Evolutionary conservation across 2,113 vertebrate genomes (phyloP).

Genomic region (Excalfactoria chinensis): DNA sequence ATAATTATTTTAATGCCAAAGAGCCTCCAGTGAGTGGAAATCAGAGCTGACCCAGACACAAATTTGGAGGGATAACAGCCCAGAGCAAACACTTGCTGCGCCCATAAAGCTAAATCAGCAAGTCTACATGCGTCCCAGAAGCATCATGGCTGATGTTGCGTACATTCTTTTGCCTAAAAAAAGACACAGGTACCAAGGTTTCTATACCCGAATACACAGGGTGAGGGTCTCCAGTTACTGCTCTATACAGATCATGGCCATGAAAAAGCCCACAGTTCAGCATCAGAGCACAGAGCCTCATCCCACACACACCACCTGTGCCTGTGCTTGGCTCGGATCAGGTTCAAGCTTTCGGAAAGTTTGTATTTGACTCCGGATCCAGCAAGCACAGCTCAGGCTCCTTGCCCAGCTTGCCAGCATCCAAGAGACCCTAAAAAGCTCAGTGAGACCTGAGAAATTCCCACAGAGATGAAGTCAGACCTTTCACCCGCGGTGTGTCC

Average conservation of each 20-base stretch:
- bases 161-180: background rate
- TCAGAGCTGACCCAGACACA: background rate
- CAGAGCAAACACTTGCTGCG: background rate
- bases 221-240: background rate
- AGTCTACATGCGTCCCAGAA: background rate
- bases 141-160: rapidly evolving
- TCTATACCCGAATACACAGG: background rate
- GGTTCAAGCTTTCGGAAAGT: background rate
- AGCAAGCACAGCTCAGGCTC: background rate
- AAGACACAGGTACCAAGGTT: background rate
- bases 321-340: background rate
- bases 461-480: slow-evolving; percentile 36
- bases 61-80: background rate
- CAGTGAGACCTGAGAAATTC: background rate
- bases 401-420: background rate
- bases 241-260: background rate
- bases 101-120: background rate
- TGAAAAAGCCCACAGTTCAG: background rate
- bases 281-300: background rate
- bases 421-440: background rate
- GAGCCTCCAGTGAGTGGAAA: background rate
- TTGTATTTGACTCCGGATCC: background rate
- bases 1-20: background rate
- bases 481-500: background rate
- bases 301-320: background rate